Evolutionary conservation across 2,113 vertebrate species (phyloP), one percentile per base, ranked within the genome.

Genomic region (Anolis sagrei): DNA sequence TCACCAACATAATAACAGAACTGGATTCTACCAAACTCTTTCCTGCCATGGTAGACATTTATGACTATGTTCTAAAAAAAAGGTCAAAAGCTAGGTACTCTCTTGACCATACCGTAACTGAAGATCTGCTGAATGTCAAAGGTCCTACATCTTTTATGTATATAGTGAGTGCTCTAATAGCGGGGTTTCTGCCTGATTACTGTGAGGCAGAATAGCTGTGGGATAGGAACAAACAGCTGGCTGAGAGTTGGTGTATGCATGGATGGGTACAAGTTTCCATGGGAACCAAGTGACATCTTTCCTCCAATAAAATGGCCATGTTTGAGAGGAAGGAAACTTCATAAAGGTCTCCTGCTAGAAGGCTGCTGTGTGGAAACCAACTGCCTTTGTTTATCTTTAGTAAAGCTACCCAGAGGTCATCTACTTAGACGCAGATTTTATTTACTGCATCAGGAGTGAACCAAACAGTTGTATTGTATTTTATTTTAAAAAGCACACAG

Each of bases 151-250:
- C 10, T 73, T 8, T 21, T 86, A 25, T 64, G 36, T 73, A 72
- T 39, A 25, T 29, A 62, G 21, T 69, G 32, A 69, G 51, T 39
- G 44, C 64, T 78, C 74, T 73, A 48, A 36, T 51, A 73, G 58
- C 27, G 77, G 51, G 6, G 69, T 61, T 79, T 79, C 36, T 87
- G 66, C 39, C 68, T 29, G 29, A 11, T 61, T 64, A 64, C 39
- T 64, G 54, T 64, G 32, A 70, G 36, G 74, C 51, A 70, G 51
- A 82, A 77, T 19, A 13, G 76, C 48, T 64, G 58, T 10, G 73
- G 66, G 51, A 32, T 72, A 78, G 18, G n/a, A 79, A 61, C n/a
- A 54, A 80, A 80, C 54, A 87, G 51, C 81, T 79, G 66, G 66
- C 39, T 39, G 54, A 72, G 23, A 51, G 66, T 64, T 64, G 23